Percentiles rank a stretch among this genome's conserved stretches.
phyloP scores from a whole-genome alignment of 2,113 vertebrate species.

The Noctilio leporinus region DNA sequence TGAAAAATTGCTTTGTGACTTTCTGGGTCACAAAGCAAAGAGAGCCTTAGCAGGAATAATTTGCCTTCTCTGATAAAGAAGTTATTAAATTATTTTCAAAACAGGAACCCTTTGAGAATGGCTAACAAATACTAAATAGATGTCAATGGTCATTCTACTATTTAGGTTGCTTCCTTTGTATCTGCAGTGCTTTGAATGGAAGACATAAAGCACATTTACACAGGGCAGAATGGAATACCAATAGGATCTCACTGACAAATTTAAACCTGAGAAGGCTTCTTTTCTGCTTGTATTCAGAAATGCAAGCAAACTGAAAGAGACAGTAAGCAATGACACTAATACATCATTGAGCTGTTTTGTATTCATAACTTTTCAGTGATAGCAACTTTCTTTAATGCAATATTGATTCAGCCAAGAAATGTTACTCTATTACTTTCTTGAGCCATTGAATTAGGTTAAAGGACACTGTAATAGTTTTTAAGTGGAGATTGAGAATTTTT shows the following conservation, averaged over 20 bases:
- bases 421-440: slow-evolving; percentile 51
- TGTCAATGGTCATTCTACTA: neutral
- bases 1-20: slow-evolving; percentile 19
- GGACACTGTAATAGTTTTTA: slow-evolving; percentile 37
- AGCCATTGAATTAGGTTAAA: slow-evolving; percentile 58
- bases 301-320: slow-evolving; percentile 37
- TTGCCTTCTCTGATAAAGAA: slow-evolving; percentile 6
- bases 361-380: slow-evolving; percentile 68
- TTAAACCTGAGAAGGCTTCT: neutral
- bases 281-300: slow-evolving; percentile 35
- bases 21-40: neutral
- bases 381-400: slow-evolving; percentile 63
- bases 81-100: slow-evolving; percentile 39
- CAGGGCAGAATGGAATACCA: neutral
- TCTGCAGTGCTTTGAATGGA: slow-evolving; percentile 1
- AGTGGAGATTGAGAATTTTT: slow-evolving; percentile 44
- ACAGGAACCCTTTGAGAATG: neutral
- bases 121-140: neutral
- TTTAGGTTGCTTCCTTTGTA: neutral
- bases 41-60: neutral
- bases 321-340: slow-evolving; percentile 11
- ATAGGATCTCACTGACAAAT: neutral
- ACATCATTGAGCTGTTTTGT: slow-evolving; percentile 52
- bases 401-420: slow-evolving; percentile 67
- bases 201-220: neutral